Evolutionary conservation across 2,113 vertebrate genomes (phyloP).

Genomic region (Theristicus caerulescens): DNA sequence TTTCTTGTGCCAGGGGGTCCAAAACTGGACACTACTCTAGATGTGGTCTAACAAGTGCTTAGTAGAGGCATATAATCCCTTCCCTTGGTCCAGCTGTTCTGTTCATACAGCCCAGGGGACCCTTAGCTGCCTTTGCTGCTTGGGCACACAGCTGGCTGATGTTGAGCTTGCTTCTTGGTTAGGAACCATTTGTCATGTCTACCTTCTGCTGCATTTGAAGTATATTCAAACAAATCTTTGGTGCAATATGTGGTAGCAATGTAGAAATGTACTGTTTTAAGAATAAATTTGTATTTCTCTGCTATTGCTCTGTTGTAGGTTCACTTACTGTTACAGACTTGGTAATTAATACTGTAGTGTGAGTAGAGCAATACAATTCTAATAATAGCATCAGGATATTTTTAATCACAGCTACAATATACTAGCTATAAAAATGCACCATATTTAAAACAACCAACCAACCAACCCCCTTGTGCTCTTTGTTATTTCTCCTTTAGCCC

Average conservation of each 20-base stretch:
- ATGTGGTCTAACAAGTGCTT: background rate
- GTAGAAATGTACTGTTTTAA: background rate
- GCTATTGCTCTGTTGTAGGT: background rate
- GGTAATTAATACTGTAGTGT: background rate
- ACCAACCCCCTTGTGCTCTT: accelerated
- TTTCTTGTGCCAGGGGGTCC: background rate
- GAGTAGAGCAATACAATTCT: background rate
- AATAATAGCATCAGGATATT: background rate
- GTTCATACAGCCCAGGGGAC: background rate
- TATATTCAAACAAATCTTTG: background rate
- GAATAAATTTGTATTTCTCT: background rate
- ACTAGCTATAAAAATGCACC: background rate
- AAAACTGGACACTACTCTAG: background rate
- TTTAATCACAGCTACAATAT: background rate
- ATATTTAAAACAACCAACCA: background rate
- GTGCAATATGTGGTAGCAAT: background rate
- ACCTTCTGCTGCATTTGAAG: background rate
- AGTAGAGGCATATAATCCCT: background rate
- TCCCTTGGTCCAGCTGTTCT: background rate
- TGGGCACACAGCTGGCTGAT: background rate
- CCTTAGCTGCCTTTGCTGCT: background rate
- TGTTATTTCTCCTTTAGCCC: background rate
- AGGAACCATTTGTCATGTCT: background rate
- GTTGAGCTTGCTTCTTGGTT: background rate
- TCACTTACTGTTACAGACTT: background rate